Base-by-base conservation (phyloP, 2,797 vertebrate species). In the Neopelma chrysocephalum region DNA sequence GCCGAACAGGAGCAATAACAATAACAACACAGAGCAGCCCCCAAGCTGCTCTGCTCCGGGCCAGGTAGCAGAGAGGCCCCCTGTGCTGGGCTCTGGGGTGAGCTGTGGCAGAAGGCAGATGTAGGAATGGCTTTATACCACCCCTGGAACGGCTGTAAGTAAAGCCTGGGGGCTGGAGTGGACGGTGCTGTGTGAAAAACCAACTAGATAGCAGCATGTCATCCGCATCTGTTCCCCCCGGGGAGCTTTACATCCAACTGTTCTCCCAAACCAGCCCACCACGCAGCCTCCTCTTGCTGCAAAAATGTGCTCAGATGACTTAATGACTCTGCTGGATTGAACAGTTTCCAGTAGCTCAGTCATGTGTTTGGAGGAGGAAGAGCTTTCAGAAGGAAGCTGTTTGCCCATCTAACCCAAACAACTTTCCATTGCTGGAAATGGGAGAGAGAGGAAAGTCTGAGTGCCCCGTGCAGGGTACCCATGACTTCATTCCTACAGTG, bases 331-430 rank as follows among this genome's bases (percentile, higher is more conserved):
- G 97, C 95, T 93, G 60, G 84, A 65, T 89, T 98, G 97, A 97
- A 97, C 5, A 1, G 57, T 78, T 97, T 98, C 98, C 98, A 98
- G 98, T 93, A 91, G 97, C 79, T 3, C 96, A 95, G 97, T 97
- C 96, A 97, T 96, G 94, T 96, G 94, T 97, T 95, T 96, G 96
- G 93, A 97, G 96, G 94, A 91, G 92, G 96, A 95, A 94, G 77
- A 87, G 90, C 72, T 96, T 96, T 89, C 93, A 64, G 86, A 92
- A 86, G 91, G 93, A 90, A 96, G 83, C 76, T 91, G 70, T 60
- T 97, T 93, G 95, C 96, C 94, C 96, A 89, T 95, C 45, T 51
- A 88, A 18, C 94, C 93, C 96, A 86, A 97, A 95, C 94, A 95
- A 86, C 90, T 98, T 97, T 89, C 96, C 95, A 45, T 50, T 81